A percentile compares a stretch with the other conserved stretches of the same genome.
Conservation (phyloP, 2,888 invertebrate genomes). For the Calliopum simillimum region DNA sequence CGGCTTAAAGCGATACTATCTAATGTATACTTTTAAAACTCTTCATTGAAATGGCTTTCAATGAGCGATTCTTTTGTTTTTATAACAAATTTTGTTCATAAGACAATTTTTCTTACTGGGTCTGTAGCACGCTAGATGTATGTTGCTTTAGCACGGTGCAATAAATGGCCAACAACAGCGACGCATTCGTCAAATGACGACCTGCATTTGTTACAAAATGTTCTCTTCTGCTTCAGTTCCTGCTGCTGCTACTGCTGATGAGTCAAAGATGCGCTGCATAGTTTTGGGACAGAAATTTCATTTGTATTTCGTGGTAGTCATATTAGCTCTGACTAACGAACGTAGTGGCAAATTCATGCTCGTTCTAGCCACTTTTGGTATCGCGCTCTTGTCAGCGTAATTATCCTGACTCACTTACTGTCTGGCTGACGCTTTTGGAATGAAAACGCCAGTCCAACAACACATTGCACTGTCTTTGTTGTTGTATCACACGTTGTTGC, state of each 20-base stretch:
- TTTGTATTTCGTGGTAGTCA: slow-evolving; percentile 14
- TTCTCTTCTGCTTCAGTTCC: not conserved
- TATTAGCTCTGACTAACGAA: slow-evolving; percentile 21
- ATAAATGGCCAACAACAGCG: not conserved
- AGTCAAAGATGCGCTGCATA: slow-evolving; percentile 25
- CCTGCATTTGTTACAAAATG: not conserved
- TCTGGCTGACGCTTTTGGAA: slow-evolving; percentile 24
- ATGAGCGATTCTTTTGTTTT: too few species aligned
- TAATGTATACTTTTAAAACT: too few species aligned
- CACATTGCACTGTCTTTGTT: slow-evolving; percentile 8
- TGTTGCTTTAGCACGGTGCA: not conserved
- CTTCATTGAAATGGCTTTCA: too few species aligned
- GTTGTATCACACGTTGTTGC: not conserved
- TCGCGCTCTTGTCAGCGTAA: slow-evolving; percentile 21
- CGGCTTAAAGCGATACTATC: too few species aligned
- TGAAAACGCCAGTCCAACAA: slow-evolving; percentile 6
- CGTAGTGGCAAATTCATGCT: not conserved
- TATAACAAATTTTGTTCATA: too few species aligned
- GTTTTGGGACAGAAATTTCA: slow-evolving; percentile 25
- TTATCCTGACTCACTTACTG: slow-evolving; percentile 8
- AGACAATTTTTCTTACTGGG: too few species aligned
- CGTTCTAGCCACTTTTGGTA: not conserved
- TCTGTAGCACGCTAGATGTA: not conserved
- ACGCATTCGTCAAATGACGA: slow-evolving; percentile 6
- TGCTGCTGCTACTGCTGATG: not conserved